A percentile compares a stretch with the other conserved stretches of the same genome.
Conservation (phyloP, 2,888 invertebrate species). For the Ethmia dodecea region DNA sequence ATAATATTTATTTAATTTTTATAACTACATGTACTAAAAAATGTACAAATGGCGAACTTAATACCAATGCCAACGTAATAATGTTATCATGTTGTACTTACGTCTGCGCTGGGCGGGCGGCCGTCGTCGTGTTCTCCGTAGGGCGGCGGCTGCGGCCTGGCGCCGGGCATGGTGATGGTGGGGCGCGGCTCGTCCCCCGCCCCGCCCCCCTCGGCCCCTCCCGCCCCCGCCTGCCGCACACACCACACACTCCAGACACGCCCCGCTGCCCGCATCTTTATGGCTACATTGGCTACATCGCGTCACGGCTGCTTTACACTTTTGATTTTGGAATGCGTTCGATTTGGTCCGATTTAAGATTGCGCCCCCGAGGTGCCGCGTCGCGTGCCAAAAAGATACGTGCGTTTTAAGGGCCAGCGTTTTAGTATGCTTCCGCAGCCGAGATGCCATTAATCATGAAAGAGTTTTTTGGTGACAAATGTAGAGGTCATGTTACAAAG, state of each 20-base stretch:
- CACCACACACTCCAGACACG: neutral
- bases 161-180: slow-evolving; percentile 59
- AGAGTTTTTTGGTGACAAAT: no score
- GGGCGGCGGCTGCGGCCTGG: slow-evolving; percentile 20
- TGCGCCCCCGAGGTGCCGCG: no score
- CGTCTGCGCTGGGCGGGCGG: slow-evolving; percentile 33
- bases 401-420: neutral
- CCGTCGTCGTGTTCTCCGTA: slow-evolving; percentile 38
- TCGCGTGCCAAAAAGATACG: neutral
- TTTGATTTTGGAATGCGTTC: no score
- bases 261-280: neutral
- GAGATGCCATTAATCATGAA: no score
- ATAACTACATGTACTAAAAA: no score
- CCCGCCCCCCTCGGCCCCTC: slow-evolving; percentile 8
- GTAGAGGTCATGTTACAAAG: no score
- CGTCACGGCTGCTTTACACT: no score
- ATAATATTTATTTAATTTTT: no score
- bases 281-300: neutral
- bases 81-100: no score
- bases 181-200: slow-evolving; percentile 32
- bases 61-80: no score
- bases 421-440: neutral
- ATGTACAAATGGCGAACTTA: neutral
- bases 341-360: no score
- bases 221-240: neutral